Base-by-base conservation (phyloP, 2,113 vertebrate species). In the Anarrhichthys ocellatus region DNA sequence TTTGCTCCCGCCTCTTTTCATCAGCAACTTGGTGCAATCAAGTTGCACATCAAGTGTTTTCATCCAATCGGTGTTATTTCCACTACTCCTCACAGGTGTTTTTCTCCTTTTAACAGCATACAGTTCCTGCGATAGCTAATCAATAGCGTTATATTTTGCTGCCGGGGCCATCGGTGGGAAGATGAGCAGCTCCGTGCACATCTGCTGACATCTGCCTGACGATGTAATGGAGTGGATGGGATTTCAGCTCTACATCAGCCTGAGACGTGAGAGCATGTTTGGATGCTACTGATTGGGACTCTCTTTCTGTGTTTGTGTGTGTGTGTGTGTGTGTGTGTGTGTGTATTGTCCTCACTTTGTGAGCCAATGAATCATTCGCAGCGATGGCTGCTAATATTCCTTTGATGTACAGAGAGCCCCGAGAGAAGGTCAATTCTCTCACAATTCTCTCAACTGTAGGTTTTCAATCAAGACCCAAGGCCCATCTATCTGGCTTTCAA, bases 131-230 rank as follows among this genome's bases (percentile, higher is more conserved):
- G 24, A 52, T 40, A 64, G 86, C 85, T 74, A 84, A 93, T 92
- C 88, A 81, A 92, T 91, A 82, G 78, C 59, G 77, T 52, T 83
- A 18, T 63, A 81, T 87, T 89, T 73, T 73, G 85, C 88, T 72
- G 68, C 50, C 40, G 52, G 68, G 68, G 86, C 78, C 17, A 14
- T 85, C 81, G 70, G 85, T 18, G 8, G 56, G 75, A 27, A 67
- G 80, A 73, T 48, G 40, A 81, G 81, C 40, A 58, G 34, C 76
- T 75, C 73, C 9, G 76, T 4, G 36, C 38, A 36, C 87, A 58
- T 84, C 68, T 73, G 77, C 86, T 91, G 86, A 66, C 84, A 86
- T 85, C 79, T 86, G 80, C 64, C 73, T 3, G 24, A 27, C 34
- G 0, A 48, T 40, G 81, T 73, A 36, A 81, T 3, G 20, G 46